Conservation (phyloP, 1,140 invertebrate species). For the Saccostrea echinata region DNA sequence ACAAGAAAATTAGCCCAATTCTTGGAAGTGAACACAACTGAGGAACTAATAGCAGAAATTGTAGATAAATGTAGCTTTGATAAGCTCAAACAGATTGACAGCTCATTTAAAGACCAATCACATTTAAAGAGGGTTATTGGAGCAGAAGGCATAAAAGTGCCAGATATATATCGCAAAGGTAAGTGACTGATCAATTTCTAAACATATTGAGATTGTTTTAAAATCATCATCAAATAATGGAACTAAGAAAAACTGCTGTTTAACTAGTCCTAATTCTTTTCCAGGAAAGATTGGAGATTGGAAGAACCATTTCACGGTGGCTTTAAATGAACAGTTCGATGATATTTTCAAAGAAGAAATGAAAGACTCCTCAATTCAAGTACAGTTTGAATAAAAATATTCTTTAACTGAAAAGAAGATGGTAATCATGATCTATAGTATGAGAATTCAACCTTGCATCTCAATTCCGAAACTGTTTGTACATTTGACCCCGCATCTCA, state of each 20-base stretch:
- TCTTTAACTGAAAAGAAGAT: not conserved
- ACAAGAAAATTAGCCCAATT: constrained; percentile 48
- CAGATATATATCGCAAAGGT: constrained; percentile 61
- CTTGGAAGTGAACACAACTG: constrained; percentile 18
- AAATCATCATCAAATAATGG: not conserved
- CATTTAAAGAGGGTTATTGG: not conserved
- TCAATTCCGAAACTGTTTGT: too few species aligned
- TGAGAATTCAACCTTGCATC: too few species aligned
- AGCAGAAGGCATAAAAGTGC: not conserved
- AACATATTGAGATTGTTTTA: not conserved
- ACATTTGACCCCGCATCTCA: too few species aligned
- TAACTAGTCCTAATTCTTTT: not conserved
- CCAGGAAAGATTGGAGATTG: constrained; percentile 59
- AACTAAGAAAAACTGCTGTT: not conserved
- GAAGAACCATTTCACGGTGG: constrained; percentile 61
- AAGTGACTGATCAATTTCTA: not conserved
- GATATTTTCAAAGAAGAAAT: constrained; percentile 41
- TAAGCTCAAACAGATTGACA: constrained; percentile 51
- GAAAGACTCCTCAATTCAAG: constrained; percentile 49
- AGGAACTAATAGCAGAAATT: constrained; percentile 31
- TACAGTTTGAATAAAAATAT: constrained; percentile 24
- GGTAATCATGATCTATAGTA: too few species aligned
- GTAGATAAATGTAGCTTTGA: constrained; percentile 51
- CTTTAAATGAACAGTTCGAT: constrained; percentile 58
- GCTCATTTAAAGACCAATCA: constrained; percentile 18